Conservation (phyloP, 2,888 invertebrate genomes). For the Nasonia oneida region DNA sequence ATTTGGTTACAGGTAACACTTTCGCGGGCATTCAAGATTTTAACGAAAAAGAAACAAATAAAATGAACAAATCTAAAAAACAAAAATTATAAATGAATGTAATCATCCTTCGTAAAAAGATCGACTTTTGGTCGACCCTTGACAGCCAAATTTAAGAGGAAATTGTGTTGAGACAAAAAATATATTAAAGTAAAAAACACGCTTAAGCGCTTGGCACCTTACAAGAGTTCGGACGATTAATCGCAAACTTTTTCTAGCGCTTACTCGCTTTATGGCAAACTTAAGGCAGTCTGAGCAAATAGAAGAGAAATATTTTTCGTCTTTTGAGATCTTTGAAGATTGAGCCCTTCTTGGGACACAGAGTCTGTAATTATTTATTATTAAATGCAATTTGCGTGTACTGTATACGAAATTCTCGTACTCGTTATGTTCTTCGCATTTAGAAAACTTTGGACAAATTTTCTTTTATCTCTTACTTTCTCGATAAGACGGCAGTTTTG, state of each 20-base stretch:
- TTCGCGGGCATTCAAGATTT: conserved; percentile 62
- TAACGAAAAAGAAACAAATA: conserved; percentile 56
- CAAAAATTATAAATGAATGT: conserved; percentile 51
- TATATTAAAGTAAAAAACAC: conserved; percentile 47
- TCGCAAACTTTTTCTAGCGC: conserved; percentile 67
- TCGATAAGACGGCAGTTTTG: conserved; percentile 50
- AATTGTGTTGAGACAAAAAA: conserved; percentile 29
- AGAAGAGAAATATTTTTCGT: conserved; percentile 60
- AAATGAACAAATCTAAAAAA: conserved; percentile 46
- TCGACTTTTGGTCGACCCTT: conserved; percentile 42
- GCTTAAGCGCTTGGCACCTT: conserved; percentile 72
- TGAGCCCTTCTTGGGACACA: not conserved
- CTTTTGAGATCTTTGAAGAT: conserved; percentile 34
- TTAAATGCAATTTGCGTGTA: conserved; percentile 26
- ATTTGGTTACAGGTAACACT: conserved; percentile 76
- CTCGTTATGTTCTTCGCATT: conserved; percentile 34
- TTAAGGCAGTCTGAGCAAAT: conserved; percentile 74
- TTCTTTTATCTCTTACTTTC: conserved; percentile 14
- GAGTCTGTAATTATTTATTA: not conserved
- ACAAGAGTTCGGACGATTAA: conserved; percentile 66
- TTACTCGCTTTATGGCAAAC: conserved; percentile 74
- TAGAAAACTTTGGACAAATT: conserved; percentile 53
- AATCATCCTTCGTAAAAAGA: conserved; percentile 44
- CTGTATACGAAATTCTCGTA: conserved; percentile 42
- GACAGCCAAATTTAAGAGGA: conserved; percentile 60